These are phyloP conservation scores for Agapornis canus DNA, from an alignment of 2,797 vertebrate species.

Conservation along the genomic window DNA sequence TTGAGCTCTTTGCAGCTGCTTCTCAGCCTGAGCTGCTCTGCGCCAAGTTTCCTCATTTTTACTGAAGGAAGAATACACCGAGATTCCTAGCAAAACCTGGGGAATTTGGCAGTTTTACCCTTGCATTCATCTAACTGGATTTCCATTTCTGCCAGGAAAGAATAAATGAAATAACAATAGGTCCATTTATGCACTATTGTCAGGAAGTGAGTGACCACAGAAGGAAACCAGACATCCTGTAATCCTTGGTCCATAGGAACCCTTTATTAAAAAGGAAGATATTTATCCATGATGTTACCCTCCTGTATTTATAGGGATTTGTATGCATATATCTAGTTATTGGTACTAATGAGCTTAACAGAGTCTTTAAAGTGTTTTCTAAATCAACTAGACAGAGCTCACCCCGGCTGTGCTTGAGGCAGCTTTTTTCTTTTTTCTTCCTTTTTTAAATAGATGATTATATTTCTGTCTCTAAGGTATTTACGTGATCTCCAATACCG, in stretches of 20 bases:
- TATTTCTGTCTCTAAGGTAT: slow-evolving; percentile 38
- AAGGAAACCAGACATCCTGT: neutral
- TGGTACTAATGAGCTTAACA: slow-evolving; percentile 58
- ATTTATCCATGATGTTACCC: neutral
- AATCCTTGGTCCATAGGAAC: neutral
- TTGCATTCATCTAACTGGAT: neutral
- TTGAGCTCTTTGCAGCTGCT: neutral
- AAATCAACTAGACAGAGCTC: neutral
- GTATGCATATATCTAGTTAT: neutral
- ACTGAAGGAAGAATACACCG: neutral
- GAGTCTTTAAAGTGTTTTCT: slow-evolving; percentile 42
- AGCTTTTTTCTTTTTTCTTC: neutral
- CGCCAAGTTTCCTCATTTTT: neutral
- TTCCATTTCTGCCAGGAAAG: neutral
- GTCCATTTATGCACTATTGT: neutral
- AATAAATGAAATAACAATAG: neutral
- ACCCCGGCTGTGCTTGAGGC: neutral
- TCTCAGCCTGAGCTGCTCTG: neutral
- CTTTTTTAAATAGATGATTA: slow-evolving; percentile 8
- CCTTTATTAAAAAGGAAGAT: neutral
- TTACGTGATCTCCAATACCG: slow-evolving; percentile 5
- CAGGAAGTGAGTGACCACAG: neutral
- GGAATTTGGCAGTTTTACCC: neutral
- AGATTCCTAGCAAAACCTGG: neutral
- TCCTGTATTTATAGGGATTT: slow-evolving; percentile 10